Evolutionary conservation across 2,888 invertebrate species (phyloP).

Genomic region (Catocala nupta): DNA sequence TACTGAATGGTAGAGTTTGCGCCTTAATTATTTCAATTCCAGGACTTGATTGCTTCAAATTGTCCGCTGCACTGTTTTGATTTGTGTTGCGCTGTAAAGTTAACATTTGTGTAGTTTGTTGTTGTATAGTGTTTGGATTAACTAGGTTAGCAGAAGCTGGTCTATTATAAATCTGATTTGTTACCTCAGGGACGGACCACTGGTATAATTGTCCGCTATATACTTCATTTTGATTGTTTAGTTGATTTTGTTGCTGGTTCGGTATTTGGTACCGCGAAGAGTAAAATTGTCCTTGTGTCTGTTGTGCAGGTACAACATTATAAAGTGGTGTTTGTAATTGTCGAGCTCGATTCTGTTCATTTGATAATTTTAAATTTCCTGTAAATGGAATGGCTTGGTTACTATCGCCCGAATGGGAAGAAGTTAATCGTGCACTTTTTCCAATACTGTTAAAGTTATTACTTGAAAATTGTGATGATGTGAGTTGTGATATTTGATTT

Average conservation of each 20-base stretch:
- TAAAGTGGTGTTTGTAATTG: conserved; percentile 55
- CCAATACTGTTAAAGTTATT: conserved; percentile 48
- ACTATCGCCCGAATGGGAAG: conserved; percentile 46
- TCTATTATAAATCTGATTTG: conserved; percentile 72
- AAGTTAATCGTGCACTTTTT: conserved; percentile 42
- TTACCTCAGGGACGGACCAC: conserved; percentile 79
- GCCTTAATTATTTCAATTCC: conserved; percentile 70
- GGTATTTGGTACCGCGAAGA: conserved; percentile 57
- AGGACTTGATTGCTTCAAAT: conserved; percentile 34
- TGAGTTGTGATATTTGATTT: conserved; percentile 74
- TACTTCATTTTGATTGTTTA: conserved; percentile 58
- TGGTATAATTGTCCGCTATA: conserved; percentile 82
- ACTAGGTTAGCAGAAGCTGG: conserved; percentile 59
- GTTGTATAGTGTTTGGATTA: conserved; percentile 46
- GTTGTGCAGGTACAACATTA: conserved; percentile 51
- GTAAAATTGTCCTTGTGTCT: conserved; percentile 54
- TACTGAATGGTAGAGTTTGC: conserved; percentile 58
- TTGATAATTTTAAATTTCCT: conserved; percentile 50
- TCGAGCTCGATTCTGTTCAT: conserved; percentile 46
- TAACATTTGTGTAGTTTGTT: conserved; percentile 49
- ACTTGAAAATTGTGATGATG: conserved; percentile 72
- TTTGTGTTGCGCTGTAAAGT: conserved; percentile 43
- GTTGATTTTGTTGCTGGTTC: conserved; percentile 41
- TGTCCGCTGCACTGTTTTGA: conserved; percentile 27
- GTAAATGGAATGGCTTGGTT: conserved; percentile 52